Conservation (phyloP, 1,140 invertebrate species). For the Copidosoma floridanum region DNA sequence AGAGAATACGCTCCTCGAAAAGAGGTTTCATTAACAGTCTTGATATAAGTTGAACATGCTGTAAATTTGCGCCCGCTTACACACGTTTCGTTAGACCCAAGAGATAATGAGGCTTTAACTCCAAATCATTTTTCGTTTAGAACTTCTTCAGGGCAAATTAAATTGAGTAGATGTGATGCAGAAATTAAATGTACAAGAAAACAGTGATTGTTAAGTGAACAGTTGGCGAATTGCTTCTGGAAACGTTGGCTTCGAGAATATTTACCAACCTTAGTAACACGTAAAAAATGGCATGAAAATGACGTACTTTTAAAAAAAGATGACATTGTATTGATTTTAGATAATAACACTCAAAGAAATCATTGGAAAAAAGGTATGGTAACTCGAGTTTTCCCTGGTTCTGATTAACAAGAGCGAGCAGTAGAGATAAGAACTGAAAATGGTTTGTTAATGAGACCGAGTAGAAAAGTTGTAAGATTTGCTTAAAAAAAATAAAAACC, state of each 20-base stretch:
- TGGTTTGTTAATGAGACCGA: too few relatives aligned
- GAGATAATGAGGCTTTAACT: slow-evolving; percentile 37
- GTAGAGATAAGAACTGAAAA: too few relatives aligned
- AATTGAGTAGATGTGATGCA: not conserved
- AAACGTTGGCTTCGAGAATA: slow-evolving; percentile 35
- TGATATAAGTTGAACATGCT: slow-evolving; percentile 8
- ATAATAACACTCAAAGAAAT: too few relatives aligned
- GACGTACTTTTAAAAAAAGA: too few relatives aligned
- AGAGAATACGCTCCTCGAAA: not conserved
- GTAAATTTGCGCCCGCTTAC: slow-evolving; percentile 36
- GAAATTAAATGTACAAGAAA: not conserved
- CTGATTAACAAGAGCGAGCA: too few relatives aligned
- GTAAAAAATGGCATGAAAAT: slow-evolving; percentile 42
- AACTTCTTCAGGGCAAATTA: slow-evolving; percentile 1
- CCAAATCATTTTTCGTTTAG: slow-evolving; percentile 40
- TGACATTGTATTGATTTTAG: too few relatives aligned
- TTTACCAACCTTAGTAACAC: slow-evolving; percentile 29
- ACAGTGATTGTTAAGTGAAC: slow-evolving; percentile 23
- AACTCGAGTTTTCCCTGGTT: too few relatives aligned
- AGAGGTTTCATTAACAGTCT: slow-evolving; percentile 5
- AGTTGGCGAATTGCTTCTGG: slow-evolving; percentile 35
- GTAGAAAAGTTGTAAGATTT: too few relatives aligned
- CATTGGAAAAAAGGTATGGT: too few relatives aligned
- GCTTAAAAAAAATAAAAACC: too few relatives aligned
- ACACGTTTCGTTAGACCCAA: slow-evolving; percentile 31